Base-by-base conservation (phyloP, 2,888 invertebrate species). In the Leucozona laternaria region DNA sequence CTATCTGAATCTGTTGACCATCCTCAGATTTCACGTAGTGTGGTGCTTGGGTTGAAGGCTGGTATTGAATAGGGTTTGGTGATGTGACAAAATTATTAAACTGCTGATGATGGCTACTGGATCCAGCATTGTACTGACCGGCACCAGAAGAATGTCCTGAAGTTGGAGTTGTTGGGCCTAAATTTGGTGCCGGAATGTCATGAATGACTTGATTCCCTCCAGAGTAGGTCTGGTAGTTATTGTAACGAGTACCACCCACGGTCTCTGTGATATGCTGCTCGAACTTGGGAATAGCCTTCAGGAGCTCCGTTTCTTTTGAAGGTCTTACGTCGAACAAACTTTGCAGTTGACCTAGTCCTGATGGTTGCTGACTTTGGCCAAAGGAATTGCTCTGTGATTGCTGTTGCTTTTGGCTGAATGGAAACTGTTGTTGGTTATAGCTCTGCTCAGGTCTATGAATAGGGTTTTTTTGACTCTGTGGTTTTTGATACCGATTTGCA, bases 251-350 rank as follows among this genome's bases (percentile, higher is more conserved):
- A 88, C 88, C 90, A 89, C 89, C 90, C 0, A 91, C 86, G 0
- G 92, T 92, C 73, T 95, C 93, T 15, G 95, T 94, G 86, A 95
- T 94, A 89, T 97, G 97, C 89, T 97, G 96, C 92, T 97, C 97
- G 88, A 95, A 95, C 93, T 96, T 96, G 7, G 97, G 95, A 79
- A 97, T 95, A 20, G 97, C 95, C 75, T 95, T 95, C 22, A 96
- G 94, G 50, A 97, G 93, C 92, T 97, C 96, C 0, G 96, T 96
- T 45, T 92, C 92, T 85, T 91, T 92, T 7, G 95, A 95, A 2
- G 95, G 95, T 15, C 90, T 90, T 0, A 91, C 89, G 64, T 91
- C 91, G 25, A 92, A 90, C 22, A 89, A 89, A 62, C 89, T 90
- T 45, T 89, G 89, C n/a, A 89, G n/a, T 7, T 86, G 79, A 25